A percentile compares a stretch with the other conserved stretches of the same genome.
Evolutionary conservation across 92 coral and sea anemone genomes (phyloP).

Genomic region (Porites divaricata): DNA sequence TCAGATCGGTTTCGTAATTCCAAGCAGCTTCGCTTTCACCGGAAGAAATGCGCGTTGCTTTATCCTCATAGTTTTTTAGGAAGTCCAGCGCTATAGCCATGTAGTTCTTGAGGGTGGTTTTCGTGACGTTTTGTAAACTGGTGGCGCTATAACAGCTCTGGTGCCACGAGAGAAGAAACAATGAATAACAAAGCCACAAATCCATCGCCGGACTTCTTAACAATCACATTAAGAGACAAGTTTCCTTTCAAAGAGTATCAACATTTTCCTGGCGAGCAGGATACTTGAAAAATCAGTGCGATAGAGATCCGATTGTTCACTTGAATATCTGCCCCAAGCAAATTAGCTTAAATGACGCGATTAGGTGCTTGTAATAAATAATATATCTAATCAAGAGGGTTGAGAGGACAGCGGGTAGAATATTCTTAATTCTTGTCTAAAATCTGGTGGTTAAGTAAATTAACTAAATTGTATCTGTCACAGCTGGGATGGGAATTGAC

Average conservation of each 20-base stretch:
- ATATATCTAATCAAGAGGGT: background rate
- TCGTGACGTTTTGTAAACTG: conserved; percentile 28
- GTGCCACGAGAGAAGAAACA: conserved; percentile 22
- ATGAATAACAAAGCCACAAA: conserved; percentile 6
- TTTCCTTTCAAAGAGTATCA: conserved; percentile 9
- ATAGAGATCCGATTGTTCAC: background rate
- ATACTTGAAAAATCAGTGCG: background rate
- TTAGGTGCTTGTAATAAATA: conserved; percentile 37
- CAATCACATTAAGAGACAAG: background rate
- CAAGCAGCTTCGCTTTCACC: conserved; percentile 74
- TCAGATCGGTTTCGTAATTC: conserved; percentile 83
- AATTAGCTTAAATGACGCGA: conserved; percentile 27
- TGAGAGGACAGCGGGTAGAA: conserved; percentile 17
- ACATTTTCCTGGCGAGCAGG: background rate
- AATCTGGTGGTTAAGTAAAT: conserved; percentile 35
- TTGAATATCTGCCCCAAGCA: conserved; percentile 15
- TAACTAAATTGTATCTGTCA: background rate
- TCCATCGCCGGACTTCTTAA: background rate
- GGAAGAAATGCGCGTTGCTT: conserved; percentile 56
- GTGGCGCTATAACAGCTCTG: conserved; percentile 5
- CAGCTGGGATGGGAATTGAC: background rate
- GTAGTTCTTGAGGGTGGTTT: conserved; percentile 50
- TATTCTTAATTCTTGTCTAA: background rate
- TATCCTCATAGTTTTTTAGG: conserved; percentile 61
- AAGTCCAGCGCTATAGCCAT: conserved; percentile 72